phyloP scores from a whole-genome alignment of 2,797 vertebrate species.

The Notolabrus celidotus region DNA sequence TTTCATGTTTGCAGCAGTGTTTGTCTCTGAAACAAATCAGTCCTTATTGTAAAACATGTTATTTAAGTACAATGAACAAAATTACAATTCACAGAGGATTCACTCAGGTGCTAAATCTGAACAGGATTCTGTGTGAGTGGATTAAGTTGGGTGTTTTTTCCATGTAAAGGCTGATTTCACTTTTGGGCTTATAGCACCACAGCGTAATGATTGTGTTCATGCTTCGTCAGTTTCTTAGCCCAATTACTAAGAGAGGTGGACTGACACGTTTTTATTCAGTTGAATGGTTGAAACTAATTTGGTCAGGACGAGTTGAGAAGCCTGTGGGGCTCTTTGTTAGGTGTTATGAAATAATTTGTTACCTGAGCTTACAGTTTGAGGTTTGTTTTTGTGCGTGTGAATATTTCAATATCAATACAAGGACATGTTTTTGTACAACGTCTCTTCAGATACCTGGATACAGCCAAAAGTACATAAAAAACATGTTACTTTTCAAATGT shows the following conservation, averaged over 20 bases:
- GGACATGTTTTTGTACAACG: background rate
- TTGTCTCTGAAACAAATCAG: slow-evolving; percentile 3
- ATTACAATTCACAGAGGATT: slow-evolving; percentile 19
- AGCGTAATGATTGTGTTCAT: background rate
- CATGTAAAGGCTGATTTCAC: background rate
- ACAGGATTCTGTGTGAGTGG: slow-evolving; percentile 14
- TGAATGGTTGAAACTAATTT: slow-evolving; percentile 1
- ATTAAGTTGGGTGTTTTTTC: background rate
- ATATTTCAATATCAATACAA: background rate
- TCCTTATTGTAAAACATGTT: slow-evolving; percentile 9
- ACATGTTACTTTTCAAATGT: too few species aligned
- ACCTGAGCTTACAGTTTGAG: background rate
- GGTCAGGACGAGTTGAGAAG: background rate
- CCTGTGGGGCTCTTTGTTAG: background rate
- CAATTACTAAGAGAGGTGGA: background rate
- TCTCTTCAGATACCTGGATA: too few species aligned
- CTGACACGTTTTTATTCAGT: background rate
- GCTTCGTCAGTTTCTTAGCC: background rate
- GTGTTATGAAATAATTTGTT: background rate
- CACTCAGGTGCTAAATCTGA: slow-evolving; percentile 5
- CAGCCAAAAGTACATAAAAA: too few species aligned
- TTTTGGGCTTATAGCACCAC: background rate
- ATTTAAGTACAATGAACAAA: slow-evolving; percentile 23
- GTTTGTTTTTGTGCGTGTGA: background rate
- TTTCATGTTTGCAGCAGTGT: background rate